Evolutionary conservation across 2,888 invertebrate species (phyloP), one percentile per base, ranked within the genome.

Genomic region (Drosophila melanosoma): DNA sequence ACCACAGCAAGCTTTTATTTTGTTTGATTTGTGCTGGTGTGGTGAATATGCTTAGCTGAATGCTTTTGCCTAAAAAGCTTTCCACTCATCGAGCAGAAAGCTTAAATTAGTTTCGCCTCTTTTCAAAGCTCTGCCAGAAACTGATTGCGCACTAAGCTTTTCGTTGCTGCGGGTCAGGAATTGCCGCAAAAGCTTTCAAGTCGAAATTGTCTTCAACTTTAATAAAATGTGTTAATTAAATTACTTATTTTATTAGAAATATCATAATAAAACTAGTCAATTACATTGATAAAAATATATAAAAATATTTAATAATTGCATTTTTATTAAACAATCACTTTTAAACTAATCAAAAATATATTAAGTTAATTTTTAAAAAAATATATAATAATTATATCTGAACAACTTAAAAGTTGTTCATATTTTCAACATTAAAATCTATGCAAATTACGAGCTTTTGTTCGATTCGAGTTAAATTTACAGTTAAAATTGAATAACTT

Each of bases 91-190:
- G 23, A 10, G 3, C 53, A 17, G 4, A 53, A 53, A 53, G 33
- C 53, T 53, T 10, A 5, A 1, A 1, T 20, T 1, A 10, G 3
- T 17, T 8, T 17, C 12, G 17, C 36, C 36, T 26, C 15, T 26
- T 36, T 35, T 15, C 2, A 38, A 70, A 70, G 70, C 69, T 70
- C 5, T 32, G 38, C n/a, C 29, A 3, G 20, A 6, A 12, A 11
- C 15, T 11, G 23, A 12, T 35, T 23, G 12, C 45, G 3, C 64
- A 71, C 38, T 60, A 33, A 5, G 40, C 49, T 60, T 52, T 40
- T n/a, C 17, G 54, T 45, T 73, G 59, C 33, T 32, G 45, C n/a
- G 11, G 58, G 58, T 72, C 64, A 64, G 71, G 48, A 49, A 56
- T 36, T 42, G 2, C 38, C 32, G 23, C 38, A 0, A 49, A 32